Evolutionary conservation across 2,113 vertebrate genomes (phyloP).

Genomic region (Pelusios castaneus): DNA sequence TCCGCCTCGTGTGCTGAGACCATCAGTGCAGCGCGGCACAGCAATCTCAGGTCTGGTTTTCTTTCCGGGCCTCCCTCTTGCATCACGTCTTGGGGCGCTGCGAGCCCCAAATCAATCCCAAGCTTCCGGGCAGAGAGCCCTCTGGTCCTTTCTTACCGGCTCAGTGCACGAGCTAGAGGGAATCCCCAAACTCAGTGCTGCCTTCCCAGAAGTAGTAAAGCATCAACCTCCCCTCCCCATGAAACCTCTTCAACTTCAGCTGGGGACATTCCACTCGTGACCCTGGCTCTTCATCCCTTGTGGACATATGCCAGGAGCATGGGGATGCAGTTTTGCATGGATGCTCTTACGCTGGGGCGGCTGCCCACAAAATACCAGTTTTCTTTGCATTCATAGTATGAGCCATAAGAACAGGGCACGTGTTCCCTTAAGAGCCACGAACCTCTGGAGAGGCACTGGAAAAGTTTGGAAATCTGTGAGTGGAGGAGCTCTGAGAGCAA

Average conservation of each 20-base stretch:
- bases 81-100: accelerated
- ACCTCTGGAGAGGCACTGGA: background rate
- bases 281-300: too few species aligned
- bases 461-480: background rate
- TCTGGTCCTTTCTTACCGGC: background rate
- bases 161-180: background rate
- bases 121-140: background rate
- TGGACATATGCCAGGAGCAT: background rate
- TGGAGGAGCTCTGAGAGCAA: background rate
- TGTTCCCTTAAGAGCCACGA: background rate
- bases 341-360: background rate
- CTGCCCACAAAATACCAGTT: background rate
- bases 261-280: background rate
- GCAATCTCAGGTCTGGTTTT: background rate
- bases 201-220: background rate
- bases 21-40: background rate
- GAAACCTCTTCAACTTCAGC: too few species aligned
- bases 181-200: background rate
- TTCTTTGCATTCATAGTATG: background rate
- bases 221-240: background rate
- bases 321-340: background rate
- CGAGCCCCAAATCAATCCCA: background rate
- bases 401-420: background rate
- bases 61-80: accelerated
- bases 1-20: accelerated